Conservation (phyloP, 2,888 invertebrate genomes). For the Zhuqinia jingwanae region DNA sequence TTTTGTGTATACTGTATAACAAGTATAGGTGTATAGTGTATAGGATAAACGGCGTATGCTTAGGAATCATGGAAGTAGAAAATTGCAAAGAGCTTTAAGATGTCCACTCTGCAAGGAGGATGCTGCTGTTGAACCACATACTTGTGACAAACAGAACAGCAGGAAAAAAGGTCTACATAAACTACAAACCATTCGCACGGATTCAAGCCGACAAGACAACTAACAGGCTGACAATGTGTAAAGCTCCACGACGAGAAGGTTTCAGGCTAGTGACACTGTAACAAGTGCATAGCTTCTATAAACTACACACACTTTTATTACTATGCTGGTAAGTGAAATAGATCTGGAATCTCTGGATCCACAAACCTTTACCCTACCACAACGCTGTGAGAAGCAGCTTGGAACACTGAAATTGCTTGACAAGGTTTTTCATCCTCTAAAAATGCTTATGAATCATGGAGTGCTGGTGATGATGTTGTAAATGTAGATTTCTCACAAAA, state of each 20-base stretch:
- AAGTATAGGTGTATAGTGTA: not conserved
- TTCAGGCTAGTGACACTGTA: slow-evolving; percentile 6
- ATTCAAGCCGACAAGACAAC: slow-evolving; percentile 50
- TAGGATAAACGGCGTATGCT: not conserved
- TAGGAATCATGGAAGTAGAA: not conserved
- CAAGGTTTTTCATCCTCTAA: not conserved
- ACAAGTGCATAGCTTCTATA: not conserved
- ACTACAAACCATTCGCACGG: slow-evolving; percentile 51
- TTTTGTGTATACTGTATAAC: not conserved
- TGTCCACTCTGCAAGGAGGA: slow-evolving; percentile 31
- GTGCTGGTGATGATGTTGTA: no score
- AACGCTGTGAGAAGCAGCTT: not conserved
- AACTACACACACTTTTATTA: no score
- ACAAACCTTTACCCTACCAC: not conserved
- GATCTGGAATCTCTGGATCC: no score
- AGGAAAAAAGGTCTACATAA: no score
- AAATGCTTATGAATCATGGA: slow-evolving; percentile 12
- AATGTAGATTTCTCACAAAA: not conserved
- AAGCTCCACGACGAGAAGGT: slow-evolving; percentile 20
- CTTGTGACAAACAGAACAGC: no score
- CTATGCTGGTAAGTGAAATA: slow-evolving; percentile 1
- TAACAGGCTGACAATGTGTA: slow-evolving; percentile 56
- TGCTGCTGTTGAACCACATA: not conserved
- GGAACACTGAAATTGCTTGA: not conserved
- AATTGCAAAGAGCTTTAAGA: slow-evolving; percentile 41